These are phyloP conservation scores for Lepilemur ruficaudatus DNA, from an alignment of 2,797 vertebrate species.

Conservation along the genomic window DNA sequence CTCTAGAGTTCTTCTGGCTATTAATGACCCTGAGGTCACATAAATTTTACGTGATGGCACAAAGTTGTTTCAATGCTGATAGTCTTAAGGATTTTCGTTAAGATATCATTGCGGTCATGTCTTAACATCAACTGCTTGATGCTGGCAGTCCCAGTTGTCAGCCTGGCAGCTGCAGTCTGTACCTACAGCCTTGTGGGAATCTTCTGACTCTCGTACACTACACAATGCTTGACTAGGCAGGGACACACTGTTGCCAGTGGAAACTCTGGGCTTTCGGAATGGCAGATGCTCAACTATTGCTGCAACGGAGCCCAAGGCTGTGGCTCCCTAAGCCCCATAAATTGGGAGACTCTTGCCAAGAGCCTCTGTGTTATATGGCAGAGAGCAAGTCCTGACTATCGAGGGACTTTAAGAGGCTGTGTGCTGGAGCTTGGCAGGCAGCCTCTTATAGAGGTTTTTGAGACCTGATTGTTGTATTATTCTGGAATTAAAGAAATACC, in stretches of 20 bases:
- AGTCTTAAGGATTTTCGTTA: not conserved
- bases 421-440: slow-evolving; percentile 41
- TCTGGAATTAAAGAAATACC: slow-evolving; percentile 48
- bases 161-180: not conserved
- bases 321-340: slow-evolving; percentile 24
- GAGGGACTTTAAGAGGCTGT: not conserved
- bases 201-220: not conserved
- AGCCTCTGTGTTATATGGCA: slow-evolving; percentile 17
- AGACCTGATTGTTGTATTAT: not conserved
- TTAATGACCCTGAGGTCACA: not conserved
- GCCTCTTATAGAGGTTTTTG: not conserved
- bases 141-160: not conserved
- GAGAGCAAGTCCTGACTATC: not conserved
- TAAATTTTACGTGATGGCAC: not conserved
- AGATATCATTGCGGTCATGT: not conserved
- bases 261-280: slow-evolving; percentile 28
- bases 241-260: not conserved
- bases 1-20: not conserved
- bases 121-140: not conserved
- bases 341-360: slow-evolving; percentile 42
- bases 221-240: not conserved
- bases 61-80: not conserved
- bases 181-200: not conserved
- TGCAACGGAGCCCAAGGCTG: slow-evolving; percentile 48
- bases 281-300: slow-evolving; percentile 38